Percentiles rank a stretch among this genome's conserved stretches.
Conservation (phyloP, 1,140 invertebrate species). For the Neodiprion lecontei region DNA sequence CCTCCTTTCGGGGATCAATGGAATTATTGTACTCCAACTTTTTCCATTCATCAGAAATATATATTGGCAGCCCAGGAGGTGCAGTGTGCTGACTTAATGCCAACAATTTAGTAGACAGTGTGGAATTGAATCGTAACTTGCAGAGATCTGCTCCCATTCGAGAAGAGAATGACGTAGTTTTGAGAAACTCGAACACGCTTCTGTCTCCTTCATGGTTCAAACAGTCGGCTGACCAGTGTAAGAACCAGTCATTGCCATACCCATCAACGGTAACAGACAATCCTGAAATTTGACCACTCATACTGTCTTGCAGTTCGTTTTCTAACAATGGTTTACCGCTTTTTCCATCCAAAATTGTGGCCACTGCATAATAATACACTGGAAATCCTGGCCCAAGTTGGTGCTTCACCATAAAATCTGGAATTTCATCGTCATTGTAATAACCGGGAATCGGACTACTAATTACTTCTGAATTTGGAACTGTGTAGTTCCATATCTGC, state of each 20-base stretch:
- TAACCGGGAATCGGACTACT: slow-evolving; percentile 82
- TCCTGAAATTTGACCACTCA: slow-evolving; percentile 73
- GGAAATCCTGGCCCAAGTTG: slow-evolving; percentile 78
- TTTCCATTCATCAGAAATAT: slow-evolving; percentile 54
- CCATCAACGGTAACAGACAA: slow-evolving; percentile 70
- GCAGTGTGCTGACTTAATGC: slow-evolving; percentile 74
- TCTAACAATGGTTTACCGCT: slow-evolving; percentile 71
- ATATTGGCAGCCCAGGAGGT: slow-evolving; percentile 69
- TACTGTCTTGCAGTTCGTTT: slow-evolving; percentile 70
- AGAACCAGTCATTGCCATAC: slow-evolving; percentile 75
- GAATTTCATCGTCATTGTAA: slow-evolving; percentile 82
- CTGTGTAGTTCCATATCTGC: slow-evolving; percentile 76
- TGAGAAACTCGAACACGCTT: slow-evolving; percentile 50
- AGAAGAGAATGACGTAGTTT: slow-evolving; percentile 69
- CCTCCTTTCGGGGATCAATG: slow-evolving; percentile 50
- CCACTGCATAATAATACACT: slow-evolving; percentile 77
- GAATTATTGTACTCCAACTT: slow-evolving; percentile 59
- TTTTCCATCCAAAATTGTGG: slow-evolving; percentile 73
- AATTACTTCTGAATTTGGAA: slow-evolving; percentile 68
- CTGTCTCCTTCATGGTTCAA: slow-evolving; percentile 58
- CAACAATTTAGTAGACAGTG: slow-evolving; percentile 70
- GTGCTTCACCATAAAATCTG: slow-evolving; percentile 84
- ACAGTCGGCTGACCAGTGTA: slow-evolving; percentile 79
- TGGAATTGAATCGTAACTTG: slow-evolving; percentile 74
- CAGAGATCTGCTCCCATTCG: slow-evolving; percentile 76